phyloP scores from a whole-genome alignment of 2,113 vertebrate species.

The Crotophaga sulcirostris region DNA sequence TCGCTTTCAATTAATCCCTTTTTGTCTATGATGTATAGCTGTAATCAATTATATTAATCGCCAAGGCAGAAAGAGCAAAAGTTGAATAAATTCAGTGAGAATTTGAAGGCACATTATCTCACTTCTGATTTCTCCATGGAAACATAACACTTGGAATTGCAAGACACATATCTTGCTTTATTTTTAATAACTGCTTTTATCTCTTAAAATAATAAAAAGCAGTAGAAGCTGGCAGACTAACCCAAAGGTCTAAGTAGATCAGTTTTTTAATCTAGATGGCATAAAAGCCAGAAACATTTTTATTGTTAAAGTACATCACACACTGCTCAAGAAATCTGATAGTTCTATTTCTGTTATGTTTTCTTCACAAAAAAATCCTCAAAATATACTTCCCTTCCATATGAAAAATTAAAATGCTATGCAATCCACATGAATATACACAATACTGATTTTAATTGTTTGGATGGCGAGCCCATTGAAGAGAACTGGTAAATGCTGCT shows the following conservation, averaged over 20 bases:
- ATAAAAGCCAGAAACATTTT: not conserved
- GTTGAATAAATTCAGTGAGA: not conserved
- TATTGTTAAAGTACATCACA: not conserved
- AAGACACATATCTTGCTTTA: not conserved
- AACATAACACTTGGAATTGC: not conserved
- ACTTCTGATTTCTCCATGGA: not conserved
- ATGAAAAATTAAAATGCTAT: not conserved
- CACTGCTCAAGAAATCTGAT: not conserved
- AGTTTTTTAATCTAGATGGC: not conserved
- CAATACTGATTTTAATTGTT: not conserved
- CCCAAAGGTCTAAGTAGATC: not conserved
- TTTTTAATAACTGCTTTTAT: not conserved
- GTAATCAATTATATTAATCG: constrained; percentile 28
- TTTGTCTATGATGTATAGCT: not conserved
- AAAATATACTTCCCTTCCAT: not conserved
- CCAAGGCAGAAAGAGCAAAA: not conserved
- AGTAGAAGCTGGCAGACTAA: not conserved
- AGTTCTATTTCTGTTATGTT: not conserved
- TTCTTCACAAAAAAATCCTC: not conserved
- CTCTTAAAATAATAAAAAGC: not conserved
- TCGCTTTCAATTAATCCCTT: not conserved
- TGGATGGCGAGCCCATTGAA: not conserved
- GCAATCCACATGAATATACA: not conserved
- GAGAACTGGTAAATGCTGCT: not conserved
- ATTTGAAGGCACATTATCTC: not conserved